Conservation (phyloP, 1,140 invertebrate genomes). For the Lepidurus apus region DNA sequence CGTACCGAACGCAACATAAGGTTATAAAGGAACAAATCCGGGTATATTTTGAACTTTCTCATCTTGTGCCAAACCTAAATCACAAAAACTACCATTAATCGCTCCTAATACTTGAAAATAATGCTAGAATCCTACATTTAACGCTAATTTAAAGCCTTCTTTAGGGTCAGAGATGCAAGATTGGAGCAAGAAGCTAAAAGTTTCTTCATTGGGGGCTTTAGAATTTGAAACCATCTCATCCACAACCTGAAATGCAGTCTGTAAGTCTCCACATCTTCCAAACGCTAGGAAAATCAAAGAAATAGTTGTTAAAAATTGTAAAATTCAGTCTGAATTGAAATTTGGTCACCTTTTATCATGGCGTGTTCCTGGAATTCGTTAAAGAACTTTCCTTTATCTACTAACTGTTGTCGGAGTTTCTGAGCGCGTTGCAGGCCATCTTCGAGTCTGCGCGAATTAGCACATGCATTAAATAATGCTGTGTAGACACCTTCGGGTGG, state of each 20-base stretch:
- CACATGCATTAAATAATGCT: slow-evolving; percentile 79
- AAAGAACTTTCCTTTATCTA: slow-evolving; percentile 58
- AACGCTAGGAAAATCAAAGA: slow-evolving; percentile 55
- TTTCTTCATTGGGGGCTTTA: slow-evolving; percentile 59
- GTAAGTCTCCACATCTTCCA: slow-evolving; percentile 68
- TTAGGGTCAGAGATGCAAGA: slow-evolving; percentile 70
- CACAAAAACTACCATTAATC: slow-evolving; percentile 33
- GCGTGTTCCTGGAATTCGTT: slow-evolving; percentile 76
- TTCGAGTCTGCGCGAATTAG: slow-evolving; percentile 62
- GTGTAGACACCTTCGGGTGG: slow-evolving; percentile 68
- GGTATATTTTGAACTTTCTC: slow-evolving; percentile 56
- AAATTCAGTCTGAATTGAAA: slow-evolving; percentile 30
- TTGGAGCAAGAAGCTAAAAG: slow-evolving; percentile 73
- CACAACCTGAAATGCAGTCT: slow-evolving; percentile 68
- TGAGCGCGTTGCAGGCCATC: slow-evolving; percentile 60
- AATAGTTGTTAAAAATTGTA: slow-evolving; percentile 28
- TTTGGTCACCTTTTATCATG: slow-evolving; percentile 65
- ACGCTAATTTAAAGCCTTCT: slow-evolving; percentile 68
- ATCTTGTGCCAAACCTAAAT: slow-evolving; percentile 74
- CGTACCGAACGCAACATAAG: slow-evolving; percentile 67
- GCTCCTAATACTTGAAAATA: slow-evolving; percentile 26
- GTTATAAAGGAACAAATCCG: slow-evolving; percentile 70
- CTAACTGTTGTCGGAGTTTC: slow-evolving; percentile 59
- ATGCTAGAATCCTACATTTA: slow-evolving; percentile 44
- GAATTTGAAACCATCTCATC: slow-evolving; percentile 68